These are phyloP conservation scores for Actenoides lindsayi DNA, from an alignment of 2,113 vertebrate genomes.

Conservation along the genomic window DNA sequence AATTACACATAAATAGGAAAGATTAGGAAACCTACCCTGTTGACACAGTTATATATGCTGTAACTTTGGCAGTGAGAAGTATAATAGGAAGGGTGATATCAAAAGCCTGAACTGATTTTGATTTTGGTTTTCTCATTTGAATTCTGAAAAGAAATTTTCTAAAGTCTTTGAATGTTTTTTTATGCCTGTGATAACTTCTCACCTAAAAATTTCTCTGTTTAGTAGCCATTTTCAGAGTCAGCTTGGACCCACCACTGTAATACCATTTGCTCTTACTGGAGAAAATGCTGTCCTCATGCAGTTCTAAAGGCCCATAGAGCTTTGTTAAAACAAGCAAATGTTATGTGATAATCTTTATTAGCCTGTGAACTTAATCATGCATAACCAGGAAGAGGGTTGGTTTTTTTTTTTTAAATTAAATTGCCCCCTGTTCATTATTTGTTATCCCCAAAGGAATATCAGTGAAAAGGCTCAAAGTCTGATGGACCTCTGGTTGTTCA, in stretches of 20 bases:
- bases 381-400: conserved; percentile 53
- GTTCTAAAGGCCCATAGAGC: conserved; percentile 15
- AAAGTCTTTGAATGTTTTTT: background rate
- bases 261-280: background rate
- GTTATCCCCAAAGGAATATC: conserved; percentile 64
- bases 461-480: conserved; percentile 36
- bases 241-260: background rate
- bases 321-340: conserved; percentile 65
- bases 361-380: conserved; percentile 68
- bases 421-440: conserved; percentile 61
- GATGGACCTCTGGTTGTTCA: conserved; percentile 11
- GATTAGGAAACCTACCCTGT: background rate
- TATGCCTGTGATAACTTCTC: background rate
- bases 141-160: background rate
- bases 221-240: background rate
- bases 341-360: conserved; percentile 72
- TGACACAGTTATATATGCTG: background rate
- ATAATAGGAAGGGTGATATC: background rate
- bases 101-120: background rate
- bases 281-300: conserved; percentile 16
- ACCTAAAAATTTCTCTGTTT: background rate
- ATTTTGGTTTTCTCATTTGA: background rate
- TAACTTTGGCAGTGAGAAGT: background rate
- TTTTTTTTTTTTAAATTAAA: conserved; percentile 78
- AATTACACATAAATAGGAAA: background rate